These are phyloP conservation scores for Aselliscus stoliczkanus DNA, from an alignment of 2,797 vertebrate species.

Conservation along the genomic window DNA sequence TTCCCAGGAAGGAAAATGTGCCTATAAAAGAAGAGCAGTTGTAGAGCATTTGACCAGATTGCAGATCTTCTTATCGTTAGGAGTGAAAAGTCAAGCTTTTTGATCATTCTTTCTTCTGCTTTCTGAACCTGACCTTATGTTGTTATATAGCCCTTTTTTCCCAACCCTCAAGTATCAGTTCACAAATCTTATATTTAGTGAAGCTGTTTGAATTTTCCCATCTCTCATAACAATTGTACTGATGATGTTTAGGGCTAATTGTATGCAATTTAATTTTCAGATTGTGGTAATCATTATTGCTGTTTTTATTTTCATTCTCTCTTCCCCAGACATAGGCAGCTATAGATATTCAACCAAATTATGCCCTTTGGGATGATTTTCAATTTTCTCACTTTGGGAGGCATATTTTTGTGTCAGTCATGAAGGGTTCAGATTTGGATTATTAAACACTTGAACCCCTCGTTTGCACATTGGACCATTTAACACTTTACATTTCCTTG, in stretches of 20 bases:
- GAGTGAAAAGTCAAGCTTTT: not conserved
- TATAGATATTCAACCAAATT: slow-evolving; percentile 47
- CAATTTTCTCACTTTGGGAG: slow-evolving; percentile 40
- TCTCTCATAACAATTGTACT: slow-evolving; percentile 44
- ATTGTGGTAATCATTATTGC: slow-evolving; percentile 34
- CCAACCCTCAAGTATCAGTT: not conserved
- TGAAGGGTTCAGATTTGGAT: slow-evolving; percentile 51
- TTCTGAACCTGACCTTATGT: not conserved
- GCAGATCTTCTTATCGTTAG: not conserved
- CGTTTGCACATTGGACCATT: slow-evolving; percentile 46
- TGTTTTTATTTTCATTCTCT: slow-evolving; percentile 61
- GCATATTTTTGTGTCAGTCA: slow-evolving; percentile 47
- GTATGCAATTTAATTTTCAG: slow-evolving; percentile 60
- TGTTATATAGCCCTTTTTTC: not conserved
- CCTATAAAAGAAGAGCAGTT: not conserved
- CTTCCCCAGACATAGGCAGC: not conserved
- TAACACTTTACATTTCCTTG: slow-evolving; percentile 39
- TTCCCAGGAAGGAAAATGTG: not conserved
- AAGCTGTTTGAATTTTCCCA: slow-evolving; percentile 18
- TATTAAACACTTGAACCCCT: slow-evolving; percentile 54
- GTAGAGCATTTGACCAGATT: not conserved
- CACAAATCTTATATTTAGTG: slow-evolving; percentile 39
- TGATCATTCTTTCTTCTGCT: not conserved
- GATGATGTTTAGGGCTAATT: slow-evolving; percentile 51
- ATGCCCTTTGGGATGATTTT: slow-evolving; percentile 46